phyloP scores from a whole-genome alignment of 2,888 invertebrate species.

The Drosophila robusta region DNA sequence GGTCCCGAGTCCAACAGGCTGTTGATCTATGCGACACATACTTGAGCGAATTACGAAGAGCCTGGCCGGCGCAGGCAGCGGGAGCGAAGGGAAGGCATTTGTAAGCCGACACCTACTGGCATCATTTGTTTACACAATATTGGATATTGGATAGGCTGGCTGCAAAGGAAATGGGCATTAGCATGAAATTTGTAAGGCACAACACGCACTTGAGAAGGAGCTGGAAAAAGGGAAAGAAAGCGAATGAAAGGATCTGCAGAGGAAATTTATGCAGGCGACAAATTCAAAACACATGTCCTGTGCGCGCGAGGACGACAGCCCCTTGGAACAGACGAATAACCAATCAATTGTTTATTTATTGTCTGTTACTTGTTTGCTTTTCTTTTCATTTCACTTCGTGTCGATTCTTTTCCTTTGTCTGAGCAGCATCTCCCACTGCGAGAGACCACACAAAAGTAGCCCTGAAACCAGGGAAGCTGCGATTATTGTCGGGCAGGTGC shows the following conservation, averaged over 20 bases:
- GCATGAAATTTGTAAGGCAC: conserved; percentile 76
- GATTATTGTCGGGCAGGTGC: conserved; percentile 50
- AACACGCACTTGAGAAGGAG: conserved; percentile 70
- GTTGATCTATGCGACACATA: conserved; percentile 64
- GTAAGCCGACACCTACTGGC: conserved; percentile 74
- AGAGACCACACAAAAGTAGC: conserved; percentile 53
- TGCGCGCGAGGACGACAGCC: conserved; percentile 8
- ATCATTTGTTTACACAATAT: conserved; percentile 80
- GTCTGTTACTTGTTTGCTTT: conserved; percentile 73
- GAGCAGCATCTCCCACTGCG: conserved; percentile 37
- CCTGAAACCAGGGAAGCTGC: conserved; percentile 23
- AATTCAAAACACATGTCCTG: conserved; percentile 78
- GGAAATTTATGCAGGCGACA: conserved; percentile 77
- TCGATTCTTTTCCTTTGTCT: conserved; percentile 34
- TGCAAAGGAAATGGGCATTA: conserved; percentile 73
- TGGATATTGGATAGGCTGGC: conserved; percentile 67
- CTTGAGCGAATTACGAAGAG: conserved; percentile 39
- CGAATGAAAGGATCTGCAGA: conserved; percentile 51
- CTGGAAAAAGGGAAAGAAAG: conserved; percentile 6
- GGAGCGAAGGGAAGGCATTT: conserved; percentile 30
- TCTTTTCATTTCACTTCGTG: conserved; percentile 32
- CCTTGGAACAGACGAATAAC: conserved; percentile 37
- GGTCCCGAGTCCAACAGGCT: conserved; percentile 65
- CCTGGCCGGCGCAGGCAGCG: conserved; percentile 1
- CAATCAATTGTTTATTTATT: conserved; percentile 76